Base-by-base conservation (phyloP, 2,797 vertebrate species). In the Scolopax rusticola region DNA sequence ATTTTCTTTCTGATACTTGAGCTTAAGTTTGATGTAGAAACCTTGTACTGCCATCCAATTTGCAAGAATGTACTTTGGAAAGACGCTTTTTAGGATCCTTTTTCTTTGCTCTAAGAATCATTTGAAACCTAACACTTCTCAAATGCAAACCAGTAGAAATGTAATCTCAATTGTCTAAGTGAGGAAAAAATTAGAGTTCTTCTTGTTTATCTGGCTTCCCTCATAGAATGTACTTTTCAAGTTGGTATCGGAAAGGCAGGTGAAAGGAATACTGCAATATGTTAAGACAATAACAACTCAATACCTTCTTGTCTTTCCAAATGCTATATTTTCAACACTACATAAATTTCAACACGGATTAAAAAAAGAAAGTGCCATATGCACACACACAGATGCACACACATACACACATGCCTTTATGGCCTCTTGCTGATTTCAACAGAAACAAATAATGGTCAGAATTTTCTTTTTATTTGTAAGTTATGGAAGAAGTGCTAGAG, bases 21-120 rank as follows among this genome's bases (percentile, higher is more conserved):
- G 8, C 63, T 21, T 48, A 82, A 73, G 27, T 84, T 94, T 90
- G 76, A 89, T 20, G 25, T 32, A 59, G 54, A 90, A 86, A 69
- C 54, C 54, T 77, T 81, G 24, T 32, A 69, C 41, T 65, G 54
- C 30, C 15, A 45, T 74, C 6, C 48, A 47, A 36, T 81, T 84
- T 80, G 28, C 38, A 88, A 75, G 50, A 63, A 84, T 70, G 65
- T 73, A 54, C 50, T 87, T 86, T 89, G 70, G 59, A 87, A 90
- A 86, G 17, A 47, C 86, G 79, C 24, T 33, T 82, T 73, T 81
- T 20, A 74, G 33, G 36, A 30, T 11, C 4, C 17, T 91, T 76
- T 76, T 19, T 27, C 32, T 89, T 88, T 86, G 32, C n/a, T 68
- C 20, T 73, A 33, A 78, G 65, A 61, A 90, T 30, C 15, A 23